phyloP scores from a whole-genome alignment of 2,888 invertebrate species.

The Tridacna crocea region DNA sequence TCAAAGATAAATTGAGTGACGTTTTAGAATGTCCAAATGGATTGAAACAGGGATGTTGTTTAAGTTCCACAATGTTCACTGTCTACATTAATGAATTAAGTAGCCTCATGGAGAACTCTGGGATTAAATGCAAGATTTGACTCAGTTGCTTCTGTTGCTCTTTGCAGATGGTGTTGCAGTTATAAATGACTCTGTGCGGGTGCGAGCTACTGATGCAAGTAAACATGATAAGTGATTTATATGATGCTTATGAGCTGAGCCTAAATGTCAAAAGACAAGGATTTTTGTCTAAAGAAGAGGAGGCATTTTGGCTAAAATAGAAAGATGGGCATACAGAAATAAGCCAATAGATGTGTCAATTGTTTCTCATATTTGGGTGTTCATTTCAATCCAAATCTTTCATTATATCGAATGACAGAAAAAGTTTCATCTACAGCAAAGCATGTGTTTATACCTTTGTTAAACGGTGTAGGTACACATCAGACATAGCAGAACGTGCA shows the following conservation, averaged over 20 bases:
- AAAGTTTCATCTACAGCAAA: too few species aligned
- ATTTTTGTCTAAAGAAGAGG: background rate
- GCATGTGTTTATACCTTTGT: too few species aligned
- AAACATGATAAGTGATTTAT: background rate
- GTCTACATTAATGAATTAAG: background rate
- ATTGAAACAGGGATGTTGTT: background rate
- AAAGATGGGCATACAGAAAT: background rate
- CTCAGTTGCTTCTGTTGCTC: background rate
- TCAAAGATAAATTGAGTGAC: too few species aligned
- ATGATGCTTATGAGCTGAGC: background rate
- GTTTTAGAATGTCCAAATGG: too few species aligned
- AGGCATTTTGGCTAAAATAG: background rate
- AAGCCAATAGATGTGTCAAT: background rate
- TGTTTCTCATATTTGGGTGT: background rate
- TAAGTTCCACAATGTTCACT: background rate
- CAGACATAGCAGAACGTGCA: too few species aligned
- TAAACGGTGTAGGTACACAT: too few species aligned
- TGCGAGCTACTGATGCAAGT: background rate
- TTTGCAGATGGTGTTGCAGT: background rate
- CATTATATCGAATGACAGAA: background rate
- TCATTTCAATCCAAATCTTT: background rate
- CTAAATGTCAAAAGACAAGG: background rate
- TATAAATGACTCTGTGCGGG: background rate
- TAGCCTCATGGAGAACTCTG: background rate
- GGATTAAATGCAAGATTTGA: background rate